Conservation (phyloP, 2,888 invertebrate genomes). For the Agrotis ipsilon region DNA sequence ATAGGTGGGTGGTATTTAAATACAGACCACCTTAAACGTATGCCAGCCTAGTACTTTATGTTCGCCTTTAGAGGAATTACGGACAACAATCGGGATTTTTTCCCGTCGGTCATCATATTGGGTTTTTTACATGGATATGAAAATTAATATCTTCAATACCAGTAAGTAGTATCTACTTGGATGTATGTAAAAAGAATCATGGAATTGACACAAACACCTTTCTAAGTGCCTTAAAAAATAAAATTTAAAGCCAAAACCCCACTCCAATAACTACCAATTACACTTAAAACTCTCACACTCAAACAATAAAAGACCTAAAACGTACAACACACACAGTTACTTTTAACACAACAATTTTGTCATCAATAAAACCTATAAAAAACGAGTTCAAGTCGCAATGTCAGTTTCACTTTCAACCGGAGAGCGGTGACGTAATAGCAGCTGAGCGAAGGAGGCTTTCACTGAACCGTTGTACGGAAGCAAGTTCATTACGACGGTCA, state of each 20-base stretch:
- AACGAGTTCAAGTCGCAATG: constrained; percentile 54
- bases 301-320: not conserved
- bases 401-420: constrained; percentile 64
- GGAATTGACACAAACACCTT: too few species aligned
- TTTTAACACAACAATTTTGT: constrained; percentile 24
- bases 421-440: constrained; percentile 53
- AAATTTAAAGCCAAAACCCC: not conserved
- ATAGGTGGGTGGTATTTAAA: too few species aligned
- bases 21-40: too few species aligned
- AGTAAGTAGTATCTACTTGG: too few species aligned
- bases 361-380: constrained; percentile 49
- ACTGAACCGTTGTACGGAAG: constrained; percentile 41
- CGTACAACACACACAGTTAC: constrained; percentile 32
- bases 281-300: not conserved
- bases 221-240: not conserved
- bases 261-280: not conserved
- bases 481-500: constrained; percentile 62
- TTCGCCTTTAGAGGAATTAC: too few species aligned
- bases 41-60: too few species aligned
- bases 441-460: constrained; percentile 59
- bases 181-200: not conserved
- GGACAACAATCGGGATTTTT: too few species aligned
- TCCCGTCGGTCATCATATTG: too few species aligned
- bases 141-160: not conserved
- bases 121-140: too few species aligned